phyloP scores from a whole-genome alignment of 2,113 vertebrate genomes.

The Oreochromis spilurus region DNA sequence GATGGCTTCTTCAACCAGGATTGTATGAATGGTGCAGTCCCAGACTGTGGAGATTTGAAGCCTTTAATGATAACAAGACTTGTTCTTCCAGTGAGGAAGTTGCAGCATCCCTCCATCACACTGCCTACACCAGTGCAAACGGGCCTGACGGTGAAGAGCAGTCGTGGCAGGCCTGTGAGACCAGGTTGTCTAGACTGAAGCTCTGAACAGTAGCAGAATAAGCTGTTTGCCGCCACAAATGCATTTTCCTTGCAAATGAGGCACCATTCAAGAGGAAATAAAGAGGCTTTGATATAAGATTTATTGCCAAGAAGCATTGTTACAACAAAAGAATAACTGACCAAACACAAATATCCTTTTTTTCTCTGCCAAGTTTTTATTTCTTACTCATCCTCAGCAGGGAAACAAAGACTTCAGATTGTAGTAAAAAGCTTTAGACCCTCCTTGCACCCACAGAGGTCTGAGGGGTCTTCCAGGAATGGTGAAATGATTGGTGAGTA shows the following conservation, averaged over 20 bases:
- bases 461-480: background rate
- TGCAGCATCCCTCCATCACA: background rate
- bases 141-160: fast-evolving
- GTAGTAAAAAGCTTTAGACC: background rate
- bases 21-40: background rate
- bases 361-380: background rate
- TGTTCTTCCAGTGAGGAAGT: background rate
- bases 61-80: background rate
- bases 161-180: background rate
- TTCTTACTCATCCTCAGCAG: background rate
- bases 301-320: background rate
- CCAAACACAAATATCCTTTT: background rate
- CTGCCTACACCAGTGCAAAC: background rate
- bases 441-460: background rate
- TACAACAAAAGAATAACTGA: background rate
- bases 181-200: background rate
- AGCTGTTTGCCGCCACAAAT: background rate
- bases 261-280: background rate
- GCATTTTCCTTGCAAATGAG: background rate
- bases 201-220: background rate
- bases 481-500: background rate
- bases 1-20: background rate
- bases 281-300: background rate
- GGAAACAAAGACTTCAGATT: background rate
- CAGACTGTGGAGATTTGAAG: background rate